Base-by-base conservation (phyloP, 1,140 invertebrate species). In the Zaprionus camerounensis region DNA sequence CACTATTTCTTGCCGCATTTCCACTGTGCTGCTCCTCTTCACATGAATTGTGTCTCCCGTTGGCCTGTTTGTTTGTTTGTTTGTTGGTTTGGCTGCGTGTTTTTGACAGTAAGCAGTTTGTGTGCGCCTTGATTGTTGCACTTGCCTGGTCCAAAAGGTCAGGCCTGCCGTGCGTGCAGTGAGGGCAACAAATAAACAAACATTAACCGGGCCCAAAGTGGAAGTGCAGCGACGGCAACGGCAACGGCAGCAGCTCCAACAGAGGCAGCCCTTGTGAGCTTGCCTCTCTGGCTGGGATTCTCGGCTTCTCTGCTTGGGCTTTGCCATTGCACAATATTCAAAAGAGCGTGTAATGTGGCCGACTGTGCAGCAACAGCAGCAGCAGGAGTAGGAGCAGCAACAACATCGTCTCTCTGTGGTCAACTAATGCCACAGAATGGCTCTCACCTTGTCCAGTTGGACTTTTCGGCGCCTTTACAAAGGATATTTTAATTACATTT, bases 401-500 rank as follows among this genome's bases (percentile, higher is more conserved):
- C 53, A 77, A 53, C 81, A 74, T 80, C 68, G 77, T 57, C 51
- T 55, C 64, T 65, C 57, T 86, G 82, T 71, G 83, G 83, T 87
- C 70, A 72, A 76, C 83, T 87, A 88, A 83, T 84, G 78, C 84
- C 71, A 82, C 80, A 76, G 67, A 72, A 88, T 88, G 44, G 73
- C 84, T 75, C 73, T 68, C 70, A 71, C 81, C 46, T 80, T 75
- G 75, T 53, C 70, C 71, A 88, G 82, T 71, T 78, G 68, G 75
- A 78, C 67, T 76, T 83, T 83, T 88, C 65, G 81, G 77, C 74
- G 79, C 82, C 82, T 86, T 81, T 73, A 81, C 80, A 88, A 87
- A 73, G 84, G 84, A 81, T 87, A 88, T 88, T 87, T 87, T 87
- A 87, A 87, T 87, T 87, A 87, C 83, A 87, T 87, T 88, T 87